A percentile compares a stretch with the other conserved stretches of the same genome.
Evolutionary conservation across 2,113 vertebrate genomes (phyloP).

Genomic region (Siphamia tubifer): DNA sequence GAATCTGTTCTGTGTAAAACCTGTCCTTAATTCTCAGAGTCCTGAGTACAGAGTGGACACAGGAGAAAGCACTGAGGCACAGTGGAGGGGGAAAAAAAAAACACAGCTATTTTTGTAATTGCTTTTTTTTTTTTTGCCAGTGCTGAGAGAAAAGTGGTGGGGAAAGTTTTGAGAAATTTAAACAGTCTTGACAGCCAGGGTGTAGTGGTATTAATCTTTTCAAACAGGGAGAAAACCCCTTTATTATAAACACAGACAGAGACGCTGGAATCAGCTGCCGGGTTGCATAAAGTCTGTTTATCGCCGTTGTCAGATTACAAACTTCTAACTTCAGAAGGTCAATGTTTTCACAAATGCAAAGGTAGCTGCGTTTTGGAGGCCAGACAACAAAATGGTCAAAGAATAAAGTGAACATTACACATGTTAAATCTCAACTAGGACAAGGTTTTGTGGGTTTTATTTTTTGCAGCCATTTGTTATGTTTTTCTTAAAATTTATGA

Average conservation of each 20-base stretch:
- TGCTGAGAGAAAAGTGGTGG: slow-evolving; percentile 59
- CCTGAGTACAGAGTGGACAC: slow-evolving; percentile 9
- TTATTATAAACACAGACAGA: slow-evolving; percentile 76
- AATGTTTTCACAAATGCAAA: slow-evolving; percentile 18
- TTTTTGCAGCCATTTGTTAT: not conserved
- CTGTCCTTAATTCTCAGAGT: slow-evolving; percentile 26
- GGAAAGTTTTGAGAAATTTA: slow-evolving; percentile 70
- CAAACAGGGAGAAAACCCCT: slow-evolving; percentile 69
- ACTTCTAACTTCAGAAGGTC: not conserved
- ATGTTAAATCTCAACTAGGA: not conserved
- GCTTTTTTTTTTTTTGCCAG: slow-evolving; percentile 29
- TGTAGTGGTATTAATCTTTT: slow-evolving; percentile 79
- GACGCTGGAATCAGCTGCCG: slow-evolving; percentile 28
- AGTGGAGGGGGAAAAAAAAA: slow-evolving; percentile 7
- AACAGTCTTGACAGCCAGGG: slow-evolving; percentile 73
- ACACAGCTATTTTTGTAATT: slow-evolving; percentile 61
- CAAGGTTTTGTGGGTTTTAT: no score
- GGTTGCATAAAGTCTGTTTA: slow-evolving; percentile 45
- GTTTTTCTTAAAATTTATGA: not conserved
- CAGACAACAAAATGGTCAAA: not conserved
- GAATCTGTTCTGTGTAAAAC: slow-evolving; percentile 70
- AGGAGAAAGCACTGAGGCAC: slow-evolving; percentile 23
- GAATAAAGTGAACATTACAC: not conserved
- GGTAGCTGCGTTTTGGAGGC: not conserved
- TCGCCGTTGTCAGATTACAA: slow-evolving; percentile 47